These are phyloP conservation scores for Lophotis ruficrista DNA, from an alignment of 2,113 vertebrate genomes.

Conservation along the genomic window DNA sequence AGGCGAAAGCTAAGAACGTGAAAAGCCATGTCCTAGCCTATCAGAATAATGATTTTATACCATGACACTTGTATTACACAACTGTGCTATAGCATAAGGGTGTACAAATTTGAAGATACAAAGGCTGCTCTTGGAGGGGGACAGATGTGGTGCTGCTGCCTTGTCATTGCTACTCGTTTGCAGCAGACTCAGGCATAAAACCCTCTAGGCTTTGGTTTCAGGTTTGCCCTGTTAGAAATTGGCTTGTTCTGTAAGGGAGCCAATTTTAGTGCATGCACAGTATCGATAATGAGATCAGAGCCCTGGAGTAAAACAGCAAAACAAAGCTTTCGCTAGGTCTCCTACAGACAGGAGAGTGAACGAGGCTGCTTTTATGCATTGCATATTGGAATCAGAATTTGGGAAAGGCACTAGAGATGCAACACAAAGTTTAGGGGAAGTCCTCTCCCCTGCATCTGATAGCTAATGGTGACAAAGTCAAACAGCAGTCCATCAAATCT, in stretches of 20 bases:
- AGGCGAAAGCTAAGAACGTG: not conserved
- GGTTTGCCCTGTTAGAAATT: not conserved
- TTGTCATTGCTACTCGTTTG: not conserved
- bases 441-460: not conserved
- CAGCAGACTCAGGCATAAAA: not conserved
- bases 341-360: not conserved
- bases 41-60: not conserved
- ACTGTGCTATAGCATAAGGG: not conserved
- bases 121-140: not conserved
- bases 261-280: not conserved
- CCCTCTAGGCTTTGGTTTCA: not conserved
- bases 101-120: not conserved
- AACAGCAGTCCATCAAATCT: not conserved
- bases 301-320: not conserved
- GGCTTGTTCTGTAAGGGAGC: not conserved
- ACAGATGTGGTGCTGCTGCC: not conserved
- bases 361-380: not conserved
- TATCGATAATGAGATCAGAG: not conserved
- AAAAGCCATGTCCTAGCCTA: not conserved
- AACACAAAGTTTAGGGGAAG: not conserved
- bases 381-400: not conserved
- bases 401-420: not conserved
- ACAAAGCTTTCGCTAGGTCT: not conserved
- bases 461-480: not conserved
- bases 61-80: not conserved